Base-by-base conservation (phyloP, 2,113 vertebrate genomes). In the Spea multiplicata region DNA sequence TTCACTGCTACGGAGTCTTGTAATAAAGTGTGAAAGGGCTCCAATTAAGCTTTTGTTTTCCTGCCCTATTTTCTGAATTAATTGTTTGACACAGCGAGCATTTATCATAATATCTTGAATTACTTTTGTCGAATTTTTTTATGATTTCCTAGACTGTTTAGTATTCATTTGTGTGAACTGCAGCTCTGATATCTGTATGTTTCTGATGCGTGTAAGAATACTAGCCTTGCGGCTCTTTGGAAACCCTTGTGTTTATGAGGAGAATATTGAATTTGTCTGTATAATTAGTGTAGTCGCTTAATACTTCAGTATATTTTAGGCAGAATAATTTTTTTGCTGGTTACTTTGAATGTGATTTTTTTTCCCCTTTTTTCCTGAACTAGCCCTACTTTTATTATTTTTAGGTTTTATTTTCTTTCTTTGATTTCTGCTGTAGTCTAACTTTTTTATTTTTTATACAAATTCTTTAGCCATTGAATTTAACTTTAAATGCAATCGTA, bases 11-110 rank as follows among this genome's bases (percentile, higher is more conserved):
- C 53, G 52, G 45, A 69, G 66, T 49, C 75, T 68, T 13, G 53
- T 62, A 77, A 77, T 70, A 77, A 76, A 76, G 75, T 62, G 55
- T 77, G 66, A 77, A 77, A 77, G 65, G 66, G 66, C 67, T 70
- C 66, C 67, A 77, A 77, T 77, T 77, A 71, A 59, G 66, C 30
- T 77, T 62, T 77, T 77, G 55, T 77, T 70, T 49, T 57, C 16
- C 45, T 70, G 53, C 55, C 66, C 53, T 65, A 45, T 48, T 61
- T 47, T 61, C 66, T 44, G 46, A 70, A 48, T 61, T 61, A 68
- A 77, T 77, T 70, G 55, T 69, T 47, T 62, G 75, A 61, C 66
- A 59, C 53, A 50, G 69, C 61, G 66, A 76, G 67, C 44, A 61
- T 57, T 76, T 76, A 55, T 76, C 61, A 55, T 59, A 59, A 76